Evolutionary conservation across 1,140 invertebrate genomes (phyloP).

Genomic region (Neodiprion pinetum): DNA sequence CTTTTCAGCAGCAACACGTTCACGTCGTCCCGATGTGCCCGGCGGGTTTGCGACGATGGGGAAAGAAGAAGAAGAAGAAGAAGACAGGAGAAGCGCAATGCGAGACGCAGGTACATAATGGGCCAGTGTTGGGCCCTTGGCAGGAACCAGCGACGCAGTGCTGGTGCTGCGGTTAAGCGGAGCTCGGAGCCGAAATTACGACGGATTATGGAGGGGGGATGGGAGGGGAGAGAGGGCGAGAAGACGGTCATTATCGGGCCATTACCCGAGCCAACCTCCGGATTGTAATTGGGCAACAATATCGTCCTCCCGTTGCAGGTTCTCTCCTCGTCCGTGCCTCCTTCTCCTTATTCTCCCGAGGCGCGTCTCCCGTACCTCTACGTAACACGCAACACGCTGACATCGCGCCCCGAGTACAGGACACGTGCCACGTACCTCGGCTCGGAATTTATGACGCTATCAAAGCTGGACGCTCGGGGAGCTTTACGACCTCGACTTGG

Average conservation of each 20-base stretch:
- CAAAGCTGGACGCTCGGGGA: background rate
- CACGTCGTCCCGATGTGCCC: background rate
- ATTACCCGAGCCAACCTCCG: background rate
- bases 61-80: constrained; percentile 19
- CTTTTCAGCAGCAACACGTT: no score
- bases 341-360: background rate
- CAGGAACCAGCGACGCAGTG: background rate
- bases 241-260: constrained; percentile 13
- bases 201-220: background rate
- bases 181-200: no score
- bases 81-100: constrained; percentile 12
- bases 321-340: no score
- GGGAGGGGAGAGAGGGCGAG: background rate
- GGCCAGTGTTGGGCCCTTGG: constrained; percentile 5
- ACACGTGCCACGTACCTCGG: background rate
- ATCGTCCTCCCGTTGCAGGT: background rate
- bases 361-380: background rate
- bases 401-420: background rate
- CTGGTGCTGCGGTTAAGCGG: background rate
- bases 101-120: constrained; percentile 8
- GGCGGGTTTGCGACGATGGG: constrained; percentile 26
- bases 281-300: constrained; percentile 13
- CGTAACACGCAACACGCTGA: background rate
- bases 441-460: background rate
- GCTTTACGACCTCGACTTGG: background rate